phyloP scores from a whole-genome alignment of 2,888 invertebrate species.

The Cynaeus angustus region DNA sequence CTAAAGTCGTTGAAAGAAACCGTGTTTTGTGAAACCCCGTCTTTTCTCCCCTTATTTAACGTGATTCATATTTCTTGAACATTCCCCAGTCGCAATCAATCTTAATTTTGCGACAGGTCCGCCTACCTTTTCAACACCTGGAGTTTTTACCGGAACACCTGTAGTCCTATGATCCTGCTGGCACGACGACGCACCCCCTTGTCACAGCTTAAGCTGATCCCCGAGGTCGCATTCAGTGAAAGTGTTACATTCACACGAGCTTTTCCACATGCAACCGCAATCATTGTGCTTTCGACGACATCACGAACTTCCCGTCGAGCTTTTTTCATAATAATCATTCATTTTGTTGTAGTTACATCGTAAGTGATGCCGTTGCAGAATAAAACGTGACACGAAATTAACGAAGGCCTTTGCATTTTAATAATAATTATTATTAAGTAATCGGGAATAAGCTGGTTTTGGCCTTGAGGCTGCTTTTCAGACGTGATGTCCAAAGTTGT shows the following conservation, averaged over 20 bases:
- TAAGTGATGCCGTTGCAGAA: constrained; percentile 14
- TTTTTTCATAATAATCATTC: constrained; percentile 29
- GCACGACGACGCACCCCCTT: constrained; percentile 34
- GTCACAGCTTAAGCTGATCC: constrained; percentile 52
- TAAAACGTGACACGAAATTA: constrained; percentile 21
- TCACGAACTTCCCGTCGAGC: constrained; percentile 40
- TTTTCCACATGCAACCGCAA: constrained; percentile 49
- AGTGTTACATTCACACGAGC: constrained; percentile 51
- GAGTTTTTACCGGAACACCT: constrained; percentile 56
- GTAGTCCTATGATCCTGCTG: constrained; percentile 46
- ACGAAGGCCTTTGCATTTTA: constrained; percentile 16
- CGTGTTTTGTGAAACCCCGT: too few species aligned
- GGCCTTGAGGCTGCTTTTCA: background rate
- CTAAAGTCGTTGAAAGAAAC: too few species aligned
- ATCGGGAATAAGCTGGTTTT: constrained; percentile 25
- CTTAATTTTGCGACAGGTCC: constrained; percentile 53
- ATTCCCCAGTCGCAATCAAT: constrained; percentile 51
- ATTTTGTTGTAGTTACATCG: background rate
- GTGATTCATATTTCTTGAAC: constrained; percentile 44
- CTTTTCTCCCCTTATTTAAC: background rate
- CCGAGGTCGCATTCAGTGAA: constrained; percentile 53
- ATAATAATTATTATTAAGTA: constrained; percentile 27
- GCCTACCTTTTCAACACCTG: constrained; percentile 56
- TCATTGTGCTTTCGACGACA: constrained; percentile 36
- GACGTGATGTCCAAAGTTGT: constrained; percentile 3